phyloP scores from a whole-genome alignment of 2,113 vertebrate species.

The Hippolais icterina region DNA sequence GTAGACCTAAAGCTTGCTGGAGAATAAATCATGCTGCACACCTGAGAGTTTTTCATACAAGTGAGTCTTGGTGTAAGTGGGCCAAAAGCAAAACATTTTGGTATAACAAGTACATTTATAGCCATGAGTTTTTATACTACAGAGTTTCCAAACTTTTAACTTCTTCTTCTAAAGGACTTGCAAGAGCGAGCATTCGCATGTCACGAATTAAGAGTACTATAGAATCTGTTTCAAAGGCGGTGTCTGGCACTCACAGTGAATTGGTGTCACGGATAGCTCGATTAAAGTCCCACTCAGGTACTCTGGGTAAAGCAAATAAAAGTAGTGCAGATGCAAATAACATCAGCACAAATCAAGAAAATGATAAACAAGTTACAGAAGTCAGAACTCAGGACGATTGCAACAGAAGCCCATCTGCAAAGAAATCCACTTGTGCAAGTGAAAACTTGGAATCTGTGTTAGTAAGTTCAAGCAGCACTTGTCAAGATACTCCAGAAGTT shows the following conservation, averaged over 20 bases:
- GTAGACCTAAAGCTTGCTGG: constrained; percentile 54
- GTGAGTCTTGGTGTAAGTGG: constrained; percentile 67
- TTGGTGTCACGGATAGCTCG: constrained; percentile 84
- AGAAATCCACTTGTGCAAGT: constrained; percentile 34
- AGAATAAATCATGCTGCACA: constrained; percentile 55
- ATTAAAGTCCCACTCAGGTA: constrained; percentile 77
- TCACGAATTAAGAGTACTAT: constrained; percentile 89
- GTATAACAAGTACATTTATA: constrained; percentile 62
- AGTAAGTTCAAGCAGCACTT: not conserved
- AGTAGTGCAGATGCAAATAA: not conserved
- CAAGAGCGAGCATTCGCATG: constrained; percentile 82
- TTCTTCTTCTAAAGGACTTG: constrained; percentile 81
- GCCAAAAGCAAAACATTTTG: constrained; percentile 63
- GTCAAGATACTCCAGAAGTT: constrained; percentile 21
- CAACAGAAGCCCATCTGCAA: constrained; percentile 8
- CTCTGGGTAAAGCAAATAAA: constrained; percentile 66
- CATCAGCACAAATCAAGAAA: constrained; percentile 51
- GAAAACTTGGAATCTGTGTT: not conserved
- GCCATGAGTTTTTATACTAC: constrained; percentile 70
- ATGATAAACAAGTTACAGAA: constrained; percentile 47
- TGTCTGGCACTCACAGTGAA: constrained; percentile 86
- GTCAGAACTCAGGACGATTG: constrained; percentile 59
- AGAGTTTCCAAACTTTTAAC: constrained; percentile 78
- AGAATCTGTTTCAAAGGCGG: constrained; percentile 88
- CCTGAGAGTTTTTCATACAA: constrained; percentile 69